phyloP scores from a whole-genome alignment of 2,113 vertebrate species.

The Amphilophus citrinellus region DNA sequence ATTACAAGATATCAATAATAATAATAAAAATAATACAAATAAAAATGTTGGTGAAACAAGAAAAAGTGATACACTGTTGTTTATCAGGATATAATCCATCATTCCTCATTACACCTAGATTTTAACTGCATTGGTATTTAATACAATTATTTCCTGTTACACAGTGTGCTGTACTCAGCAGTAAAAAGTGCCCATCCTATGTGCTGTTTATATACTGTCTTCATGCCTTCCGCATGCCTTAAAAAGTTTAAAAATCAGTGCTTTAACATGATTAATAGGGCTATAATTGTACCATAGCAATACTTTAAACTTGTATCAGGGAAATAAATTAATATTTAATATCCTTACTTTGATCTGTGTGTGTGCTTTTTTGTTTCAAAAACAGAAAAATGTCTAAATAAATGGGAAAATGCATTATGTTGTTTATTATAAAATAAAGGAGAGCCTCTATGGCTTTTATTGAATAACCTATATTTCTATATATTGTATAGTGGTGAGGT shows the following conservation, averaged over 20 bases:
- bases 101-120: not conserved
- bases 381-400: not conserved
- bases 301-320: constrained; percentile 29
- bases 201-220: not conserved
- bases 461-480: not conserved
- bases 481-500: not conserved
- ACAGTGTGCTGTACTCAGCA: not conserved
- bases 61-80: not conserved
- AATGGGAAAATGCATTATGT: not conserved
- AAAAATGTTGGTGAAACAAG: not conserved
- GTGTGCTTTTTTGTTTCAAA: not conserved
- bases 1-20: not conserved
- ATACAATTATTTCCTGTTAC: not conserved
- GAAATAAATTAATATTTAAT: constrained; percentile 62
- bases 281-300: constrained; percentile 49
- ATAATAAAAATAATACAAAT: not conserved
- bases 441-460: not conserved
- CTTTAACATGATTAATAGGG: constrained; percentile 22
- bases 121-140: not conserved
- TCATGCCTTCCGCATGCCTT: constrained; percentile 1
- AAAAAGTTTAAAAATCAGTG: not conserved
- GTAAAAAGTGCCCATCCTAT: not conserved
- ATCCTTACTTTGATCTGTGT: not conserved
- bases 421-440: not conserved
- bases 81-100: not conserved